Evolutionary conservation across 2,888 invertebrate genomes (phyloP).

Genomic region (Eupelmus urozonus): DNA sequence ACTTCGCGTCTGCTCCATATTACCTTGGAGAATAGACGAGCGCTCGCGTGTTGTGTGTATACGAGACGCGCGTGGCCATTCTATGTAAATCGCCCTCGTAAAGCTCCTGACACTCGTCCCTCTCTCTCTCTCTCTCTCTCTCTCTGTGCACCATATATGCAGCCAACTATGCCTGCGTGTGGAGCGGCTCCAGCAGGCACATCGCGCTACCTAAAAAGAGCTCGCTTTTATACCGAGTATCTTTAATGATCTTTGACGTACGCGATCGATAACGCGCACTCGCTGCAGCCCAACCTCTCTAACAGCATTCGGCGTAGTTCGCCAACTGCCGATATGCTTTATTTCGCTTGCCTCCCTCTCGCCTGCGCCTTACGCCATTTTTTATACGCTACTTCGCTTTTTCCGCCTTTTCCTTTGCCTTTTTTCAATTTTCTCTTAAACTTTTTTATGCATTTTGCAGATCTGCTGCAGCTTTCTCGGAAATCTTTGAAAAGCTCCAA

Average conservation of each 20-base stretch:
- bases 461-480: constrained; percentile 32
- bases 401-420: too few species aligned
- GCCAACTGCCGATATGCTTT: constrained; percentile 44
- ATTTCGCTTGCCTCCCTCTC: too few species aligned
- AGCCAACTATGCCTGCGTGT: too few species aligned
- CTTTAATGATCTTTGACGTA: constrained; percentile 62
- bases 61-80: constrained; percentile 66
- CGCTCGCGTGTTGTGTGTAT: constrained; percentile 17
- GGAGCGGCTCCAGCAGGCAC: too few species aligned
- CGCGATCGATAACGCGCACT: constrained; percentile 61
- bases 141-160: too few species aligned
- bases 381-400: too few species aligned
- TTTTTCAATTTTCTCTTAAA: too few species aligned
- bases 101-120: constrained; percentile 71
- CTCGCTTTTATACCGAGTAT: constrained; percentile 58
- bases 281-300: constrained; percentile 52
- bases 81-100: constrained; percentile 74
- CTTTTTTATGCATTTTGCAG: background rate
- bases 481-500: constrained; percentile 55
- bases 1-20: constrained; percentile 75
- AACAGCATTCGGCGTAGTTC: constrained; percentile 50
- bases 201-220: constrained; percentile 59
- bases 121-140: too few species aligned
- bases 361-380: too few species aligned
- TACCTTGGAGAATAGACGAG: constrained; percentile 62